Evolutionary conservation across 2,888 invertebrate genomes (phyloP), one percentile per base, ranked within the genome.

Genomic region (Eilema depressum): DNA sequence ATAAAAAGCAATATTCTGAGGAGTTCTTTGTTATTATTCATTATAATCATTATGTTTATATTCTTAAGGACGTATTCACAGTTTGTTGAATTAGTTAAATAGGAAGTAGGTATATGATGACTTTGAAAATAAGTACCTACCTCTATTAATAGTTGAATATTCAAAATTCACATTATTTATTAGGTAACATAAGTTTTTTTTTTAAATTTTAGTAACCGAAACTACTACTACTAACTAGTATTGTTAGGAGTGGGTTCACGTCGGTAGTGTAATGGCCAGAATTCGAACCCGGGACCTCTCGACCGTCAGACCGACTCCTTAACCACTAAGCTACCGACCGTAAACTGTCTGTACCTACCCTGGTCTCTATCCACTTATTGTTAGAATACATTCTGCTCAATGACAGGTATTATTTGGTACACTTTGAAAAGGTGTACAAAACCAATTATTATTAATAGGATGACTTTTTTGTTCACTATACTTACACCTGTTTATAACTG

Each of bases 11-110:
- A 69, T 72, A 41, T 74, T 70, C 73, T 68, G 61, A 79, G 71
- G 81, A 85, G 78, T 60, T 83, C 66, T 76, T 79, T 75, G 68
- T 77, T 76, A 60, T 70, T 71, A 64, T 79, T 70, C 70, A 72
- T n/a, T 63, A 61, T 25, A 26, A 59, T 25, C 10, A 10, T 59
- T 59, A 28, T 61, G 33, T 30, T n/a, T 20, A 30, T 61, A 1
- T n/a, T 28, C 26, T 25, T 17, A 37, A 41, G 17, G 63, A 26
- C 17, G 12, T 37, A 63, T 63, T 41, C 26, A 41, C 11, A 37
- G 25, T 25, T 63, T 63, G 17, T 25, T 63, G 37, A 37, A 37
- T 63, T 25, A 7, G 30, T 33, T 30, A n/a, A 12, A 23, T 53
- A 37, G 23, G 17, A 62, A 23, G 62, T n/a, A n/a, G n/a, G n/a